Evolutionary conservation across 2,888 invertebrate species (phyloP).

Genomic region (Pseudococcus viburni): DNA sequence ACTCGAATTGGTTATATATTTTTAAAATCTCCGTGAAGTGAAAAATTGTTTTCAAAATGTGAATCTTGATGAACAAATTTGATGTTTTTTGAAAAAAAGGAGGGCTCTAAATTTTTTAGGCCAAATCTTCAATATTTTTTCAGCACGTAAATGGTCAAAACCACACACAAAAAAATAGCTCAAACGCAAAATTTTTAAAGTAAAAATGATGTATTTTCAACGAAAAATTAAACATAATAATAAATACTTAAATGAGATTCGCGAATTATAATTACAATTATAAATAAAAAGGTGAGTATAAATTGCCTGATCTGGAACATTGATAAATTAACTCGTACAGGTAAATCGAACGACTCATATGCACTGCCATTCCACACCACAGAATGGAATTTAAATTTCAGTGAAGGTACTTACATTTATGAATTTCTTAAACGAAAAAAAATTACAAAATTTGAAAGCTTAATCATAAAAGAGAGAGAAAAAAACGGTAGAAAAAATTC

Average conservation of each 20-base stretch:
- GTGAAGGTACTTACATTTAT: not conserved
- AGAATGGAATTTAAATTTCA: constrained; percentile 1
- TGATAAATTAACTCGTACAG: not conserved
- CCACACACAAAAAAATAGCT: not conserved
- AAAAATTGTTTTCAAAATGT: too few relatives aligned
- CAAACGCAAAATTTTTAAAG: not conserved
- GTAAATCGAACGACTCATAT: not conserved
- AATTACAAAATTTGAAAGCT: constrained; percentile 46
- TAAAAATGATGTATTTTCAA: constrained; percentile 55
- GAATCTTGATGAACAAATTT: too few relatives aligned
- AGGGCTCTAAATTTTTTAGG: too few relatives aligned
- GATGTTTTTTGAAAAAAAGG: too few relatives aligned
- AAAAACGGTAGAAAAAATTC: constrained; percentile 52
- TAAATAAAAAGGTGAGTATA: constrained; percentile 41
- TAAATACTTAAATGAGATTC: constrained; percentile 55
- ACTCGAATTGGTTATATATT: too few relatives aligned
- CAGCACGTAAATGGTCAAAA: not conserved
- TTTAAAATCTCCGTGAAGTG: too few relatives aligned
- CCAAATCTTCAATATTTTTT: too few relatives aligned
- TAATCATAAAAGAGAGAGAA: constrained; percentile 13
- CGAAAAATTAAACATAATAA: constrained; percentile 39
- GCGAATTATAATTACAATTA: constrained; percentile 2
- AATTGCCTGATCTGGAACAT: constrained; percentile 16
- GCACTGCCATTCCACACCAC: not conserved
- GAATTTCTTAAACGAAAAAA: not conserved